Percentiles rank a stretch among this genome's conserved stretches.
phyloP scores from a whole-genome alignment of 1,140 invertebrate species.

The Papilio dardanus region DNA sequence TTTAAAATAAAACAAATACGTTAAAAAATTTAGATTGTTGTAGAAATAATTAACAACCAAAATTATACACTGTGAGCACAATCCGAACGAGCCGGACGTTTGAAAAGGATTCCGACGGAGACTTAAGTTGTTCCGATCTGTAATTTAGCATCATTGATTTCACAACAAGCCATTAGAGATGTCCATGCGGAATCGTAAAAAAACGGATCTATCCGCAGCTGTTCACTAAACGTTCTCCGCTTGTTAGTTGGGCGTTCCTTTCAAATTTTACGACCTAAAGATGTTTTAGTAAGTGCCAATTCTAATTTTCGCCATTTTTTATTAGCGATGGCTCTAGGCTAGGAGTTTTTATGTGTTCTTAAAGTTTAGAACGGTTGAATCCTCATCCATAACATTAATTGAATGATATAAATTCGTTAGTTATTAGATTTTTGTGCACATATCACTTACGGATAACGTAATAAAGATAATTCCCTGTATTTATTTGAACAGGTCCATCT shows the following conservation, averaged over 20 bases:
- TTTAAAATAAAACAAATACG: constrained; percentile 23
- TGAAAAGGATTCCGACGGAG: constrained; percentile 28
- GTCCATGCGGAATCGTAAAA: constrained; percentile 53
- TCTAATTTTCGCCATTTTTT: constrained; percentile 48
- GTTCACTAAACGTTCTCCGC: constrained; percentile 58
- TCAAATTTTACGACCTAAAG: constrained; percentile 49
- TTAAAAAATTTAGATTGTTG: constrained; percentile 13
- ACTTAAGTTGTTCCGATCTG: constrained; percentile 42
- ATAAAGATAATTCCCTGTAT: constrained; percentile 44
- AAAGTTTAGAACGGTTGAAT: neutral
- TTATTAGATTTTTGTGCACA: constrained; percentile 26
- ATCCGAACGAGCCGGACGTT: constrained; percentile 40
- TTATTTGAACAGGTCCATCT: constrained; percentile 46
- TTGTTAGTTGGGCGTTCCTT: constrained; percentile 59
- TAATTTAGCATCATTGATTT: constrained; percentile 63
- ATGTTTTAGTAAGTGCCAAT: constrained; percentile 55
- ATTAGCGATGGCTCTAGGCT: constrained; percentile 45
- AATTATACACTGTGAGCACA: constrained; percentile 34
- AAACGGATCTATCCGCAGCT: constrained; percentile 60
- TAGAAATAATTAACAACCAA: constrained; percentile 13
- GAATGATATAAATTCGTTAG: neutral
- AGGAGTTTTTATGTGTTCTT: neutral
- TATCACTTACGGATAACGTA: constrained; percentile 28
- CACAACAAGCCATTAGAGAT: constrained; percentile 60
- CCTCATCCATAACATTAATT: no score